Base-by-base conservation (phyloP, 2,113 vertebrate genomes). In the Pterocles gutturalis region DNA sequence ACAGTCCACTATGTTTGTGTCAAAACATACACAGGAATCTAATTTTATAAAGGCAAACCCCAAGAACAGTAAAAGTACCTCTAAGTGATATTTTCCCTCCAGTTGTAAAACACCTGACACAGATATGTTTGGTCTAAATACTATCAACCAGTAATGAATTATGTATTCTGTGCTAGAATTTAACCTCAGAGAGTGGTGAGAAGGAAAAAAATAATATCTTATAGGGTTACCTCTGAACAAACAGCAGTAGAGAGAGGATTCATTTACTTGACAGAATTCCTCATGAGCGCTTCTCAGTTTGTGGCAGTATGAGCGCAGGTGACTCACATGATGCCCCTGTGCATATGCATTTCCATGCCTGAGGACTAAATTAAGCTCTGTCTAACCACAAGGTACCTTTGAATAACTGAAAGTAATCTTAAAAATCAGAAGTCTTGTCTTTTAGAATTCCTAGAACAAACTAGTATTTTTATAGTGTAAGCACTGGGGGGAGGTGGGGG, bases 241-340 rank as follows among this genome's bases (percentile, higher is more conserved):
- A 4, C 28, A 54, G 53, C 53, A 18, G 45, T 17, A 13, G 33
- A 66, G 33, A n/a, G 2, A 36, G 31, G 43, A 60, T 45, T 76
- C 18, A 33, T 41, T 67, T 49, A 13, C 2, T 2, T 60, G 38
- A 51, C 9, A 34, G 17, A 75, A 66, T 12, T 84, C 18, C 55
- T 64, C 45, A 48, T 24, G 41, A 48, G 12, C 24, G 13, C 9
- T 20, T 28, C 53, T 55, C 9, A 20, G 51, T 20, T 49, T 76
- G 38, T n/a, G 22, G 43, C 14, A 38, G 38, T 19, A 24, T 0
- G 1, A 58, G n/a, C 3, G 4, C 43, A 67, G 28, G 11, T 49
- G 57, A 67, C 14, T 76, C 57, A 75, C 31, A 36, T 10, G 31
- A 67, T 81, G 16, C 13, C 4, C 4, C 16, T 2, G 9, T 16